Conservation (phyloP, 2,113 vertebrate genomes). For the Brienomyrus brachyistius region DNA sequence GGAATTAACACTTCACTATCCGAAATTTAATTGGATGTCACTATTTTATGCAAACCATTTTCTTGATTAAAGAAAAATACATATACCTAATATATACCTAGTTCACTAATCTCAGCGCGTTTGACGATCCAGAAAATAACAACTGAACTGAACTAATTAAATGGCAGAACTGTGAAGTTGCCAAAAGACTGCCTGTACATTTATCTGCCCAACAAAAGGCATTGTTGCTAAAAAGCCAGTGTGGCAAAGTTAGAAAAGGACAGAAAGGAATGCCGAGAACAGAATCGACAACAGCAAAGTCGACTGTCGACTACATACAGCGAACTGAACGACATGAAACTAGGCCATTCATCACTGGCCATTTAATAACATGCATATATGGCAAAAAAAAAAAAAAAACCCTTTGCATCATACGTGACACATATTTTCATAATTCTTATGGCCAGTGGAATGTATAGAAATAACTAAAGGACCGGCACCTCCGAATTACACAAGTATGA, state of each 20-base stretch:
- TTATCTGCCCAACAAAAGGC: slow-evolving; percentile 10
- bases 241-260: neutral
- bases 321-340: neutral
- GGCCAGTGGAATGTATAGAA: neutral
- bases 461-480: neutral
- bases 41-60: neutral
- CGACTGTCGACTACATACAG: neutral
- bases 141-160: neutral
- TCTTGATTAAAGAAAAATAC: neutral
- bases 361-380: neutral
- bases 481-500: neutral
- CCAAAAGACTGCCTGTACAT: neutral
- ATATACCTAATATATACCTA: neutral
- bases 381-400: neutral
- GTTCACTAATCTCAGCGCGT: neutral
- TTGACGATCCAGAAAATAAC: neutral
- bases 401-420: neutral
- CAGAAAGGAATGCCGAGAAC: neutral
- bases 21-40: neutral
- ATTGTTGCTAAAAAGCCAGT: neutral
- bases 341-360: neutral
- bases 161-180: neutral
- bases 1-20: neutral
- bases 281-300: neutral
- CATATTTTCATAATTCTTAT: neutral